Evolutionary conservation across 2,888 invertebrate genomes (phyloP), one percentile per base, ranked within the genome.

Genomic region (Lithosia quadra): DNA sequence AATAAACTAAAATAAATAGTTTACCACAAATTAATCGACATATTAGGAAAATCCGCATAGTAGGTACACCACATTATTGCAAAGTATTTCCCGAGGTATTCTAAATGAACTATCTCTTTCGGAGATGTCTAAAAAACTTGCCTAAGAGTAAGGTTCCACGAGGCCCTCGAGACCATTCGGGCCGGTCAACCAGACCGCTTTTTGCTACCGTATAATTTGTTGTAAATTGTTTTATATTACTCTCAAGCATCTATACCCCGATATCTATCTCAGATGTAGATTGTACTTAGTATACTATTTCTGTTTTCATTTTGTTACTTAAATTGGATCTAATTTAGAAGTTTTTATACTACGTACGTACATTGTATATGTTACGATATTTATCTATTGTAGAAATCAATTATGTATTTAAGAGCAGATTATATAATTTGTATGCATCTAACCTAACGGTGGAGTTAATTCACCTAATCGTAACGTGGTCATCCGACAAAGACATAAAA

Each of bases 171-270:
- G 88, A 77, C 75, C 65, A 69, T 74, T 78, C 69, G 67, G 74
- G 60, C 55, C 60, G 24, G 64, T 43, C 65, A 21, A 53, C 68
- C 57, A 39, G 76, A 74, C 68, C 74, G 67, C 71, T 64, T 69
- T 68, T 69, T 61, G 67, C 58, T 68, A 72, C 73, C 73, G 71
- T 73, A 71, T 75, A 74, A 75, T 84, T 85, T 79, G 68, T 72
- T 71, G 74, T 83, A 87, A 89, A 89, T 88, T 86, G 87, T 86
- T 86, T 87, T 85, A 83, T 88, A 88, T 85, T 84, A 76, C 78
- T 79, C 86, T 82, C 82, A 80, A 71, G 77, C 77, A 81, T 68
- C 76, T 65, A 76, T 62, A 63, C 69, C 73, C 33, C 22, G 7
- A 36, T 33, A 67, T 69, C 11, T 74, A 24, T 64, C 49, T 55